These are phyloP conservation scores for Synergus laeviventris DNA, from an alignment of 2,888 invertebrate genomes.

Conservation along the genomic window DNA sequence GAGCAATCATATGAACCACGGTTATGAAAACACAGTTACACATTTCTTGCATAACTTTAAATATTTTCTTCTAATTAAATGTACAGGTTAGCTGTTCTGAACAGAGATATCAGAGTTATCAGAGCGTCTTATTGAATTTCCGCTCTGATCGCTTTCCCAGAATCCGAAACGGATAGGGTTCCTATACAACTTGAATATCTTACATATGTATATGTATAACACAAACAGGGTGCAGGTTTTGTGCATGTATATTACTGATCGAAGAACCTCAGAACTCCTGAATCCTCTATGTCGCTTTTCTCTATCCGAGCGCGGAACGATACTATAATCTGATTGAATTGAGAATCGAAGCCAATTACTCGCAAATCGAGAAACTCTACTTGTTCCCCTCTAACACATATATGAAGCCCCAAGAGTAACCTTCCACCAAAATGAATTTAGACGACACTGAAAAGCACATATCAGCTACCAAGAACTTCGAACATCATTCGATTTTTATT, in stretches of 20 bases:
- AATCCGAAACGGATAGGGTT: background rate
- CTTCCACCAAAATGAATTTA: background rate
- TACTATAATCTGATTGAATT: slow-evolving; percentile 19
- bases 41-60: background rate
- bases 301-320: background rate
- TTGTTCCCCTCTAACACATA: background rate
- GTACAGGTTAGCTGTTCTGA: background rate
- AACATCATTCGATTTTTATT: background rate
- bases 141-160: background rate
- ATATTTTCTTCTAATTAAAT: background rate
- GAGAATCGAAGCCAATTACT: slow-evolving; percentile 28
- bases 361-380: slow-evolving; percentile 11
- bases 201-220: background rate
- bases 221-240: background rate
- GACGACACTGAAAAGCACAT: background rate
- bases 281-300: background rate
- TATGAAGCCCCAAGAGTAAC: background rate
- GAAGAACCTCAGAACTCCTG: background rate
- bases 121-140: slow-evolving; percentile 7
- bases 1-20: too few relatives aligned
- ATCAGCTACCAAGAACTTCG: background rate
- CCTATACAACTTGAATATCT: background rate
- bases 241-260: background rate
- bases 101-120: background rate
- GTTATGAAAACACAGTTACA: too few relatives aligned